A percentile compares a stretch with the other conserved stretches of the same genome.
These are phyloP conservation scores for Glandiceps talaboti DNA, from an alignment of 53 echinoderm and acorn worm species.

Conservation along the genomic window DNA sequence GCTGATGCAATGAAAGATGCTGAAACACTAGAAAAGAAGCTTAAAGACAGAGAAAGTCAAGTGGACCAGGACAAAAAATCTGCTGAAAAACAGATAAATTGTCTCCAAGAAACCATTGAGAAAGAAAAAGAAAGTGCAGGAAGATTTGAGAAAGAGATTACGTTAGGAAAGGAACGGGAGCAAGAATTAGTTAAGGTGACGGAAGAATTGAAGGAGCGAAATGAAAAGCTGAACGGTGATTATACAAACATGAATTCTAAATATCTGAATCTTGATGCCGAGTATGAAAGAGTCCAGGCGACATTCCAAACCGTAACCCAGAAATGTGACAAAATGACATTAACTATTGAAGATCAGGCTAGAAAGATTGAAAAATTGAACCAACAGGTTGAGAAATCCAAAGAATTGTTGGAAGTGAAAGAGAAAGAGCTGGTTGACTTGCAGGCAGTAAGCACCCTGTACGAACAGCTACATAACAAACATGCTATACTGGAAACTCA, in stretches of 20 bases:
- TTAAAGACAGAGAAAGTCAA: not conserved
- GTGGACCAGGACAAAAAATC: not conserved
- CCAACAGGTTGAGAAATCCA: not conserved
- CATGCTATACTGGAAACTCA: not conserved
- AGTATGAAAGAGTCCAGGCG: not conserved
- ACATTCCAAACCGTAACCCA: not conserved
- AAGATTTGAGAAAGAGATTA: not conserved
- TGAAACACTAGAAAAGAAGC: not conserved
- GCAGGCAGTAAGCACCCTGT: not conserved
- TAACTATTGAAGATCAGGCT: not conserved
- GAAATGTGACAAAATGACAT: not conserved
- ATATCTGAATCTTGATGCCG: not conserved
- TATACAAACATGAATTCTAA: not conserved
- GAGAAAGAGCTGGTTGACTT: too few species aligned
- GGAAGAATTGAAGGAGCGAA: not conserved
- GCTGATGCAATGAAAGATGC: constrained; percentile 5
- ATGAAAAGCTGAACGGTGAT: not conserved
- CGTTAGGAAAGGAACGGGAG: not conserved
- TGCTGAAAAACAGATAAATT: too few species aligned
- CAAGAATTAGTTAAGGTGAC: not conserved
- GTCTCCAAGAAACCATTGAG: not conserved
- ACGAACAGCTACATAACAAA: not conserved
- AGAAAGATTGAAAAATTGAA: not conserved
- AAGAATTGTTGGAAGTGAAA: too few species aligned
- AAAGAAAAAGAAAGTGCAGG: not conserved